These are phyloP conservation scores for Heterodera carotae DNA, from an alignment of 1,140 invertebrate genomes.

Conservation along the genomic window DNA sequence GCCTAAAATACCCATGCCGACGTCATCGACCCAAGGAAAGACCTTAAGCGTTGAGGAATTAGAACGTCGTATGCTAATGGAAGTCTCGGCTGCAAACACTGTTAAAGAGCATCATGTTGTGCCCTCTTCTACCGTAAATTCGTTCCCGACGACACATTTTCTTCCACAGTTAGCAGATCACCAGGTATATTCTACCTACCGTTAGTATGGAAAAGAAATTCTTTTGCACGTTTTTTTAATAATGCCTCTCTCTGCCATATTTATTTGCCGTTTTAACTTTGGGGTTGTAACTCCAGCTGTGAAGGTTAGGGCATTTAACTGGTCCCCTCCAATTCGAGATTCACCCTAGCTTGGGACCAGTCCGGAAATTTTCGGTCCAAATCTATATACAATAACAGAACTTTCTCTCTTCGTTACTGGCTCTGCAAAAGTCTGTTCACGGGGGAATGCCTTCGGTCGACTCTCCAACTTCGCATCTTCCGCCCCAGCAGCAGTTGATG, in stretches of 20 bases:
- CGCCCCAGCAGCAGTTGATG: not conserved
- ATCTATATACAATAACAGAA: no score
- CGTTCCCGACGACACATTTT: not conserved
- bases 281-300: no score
- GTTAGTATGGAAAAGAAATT: no score
- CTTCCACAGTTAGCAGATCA: not conserved
- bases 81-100: not conserved
- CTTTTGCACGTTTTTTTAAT: no score
- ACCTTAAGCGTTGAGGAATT: slow-evolving; percentile 17
- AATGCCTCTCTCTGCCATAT: no score
- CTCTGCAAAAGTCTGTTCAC: not conserved
- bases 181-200: no score
- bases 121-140: not conserved
- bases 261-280: no score
- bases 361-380: no score
- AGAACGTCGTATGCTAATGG: slow-evolving; percentile 22
- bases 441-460: not conserved
- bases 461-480: slow-evolving; percentile 5
- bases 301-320: no score
- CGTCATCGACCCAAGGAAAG: not conserved
- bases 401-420: not conserved
- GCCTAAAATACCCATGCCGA: not conserved
- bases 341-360: no score
- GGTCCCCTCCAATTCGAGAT: no score
- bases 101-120: not conserved